These are phyloP conservation scores for Cebus imitator DNA, from an alignment of 2,113 vertebrate species.

Conservation along the genomic window DNA sequence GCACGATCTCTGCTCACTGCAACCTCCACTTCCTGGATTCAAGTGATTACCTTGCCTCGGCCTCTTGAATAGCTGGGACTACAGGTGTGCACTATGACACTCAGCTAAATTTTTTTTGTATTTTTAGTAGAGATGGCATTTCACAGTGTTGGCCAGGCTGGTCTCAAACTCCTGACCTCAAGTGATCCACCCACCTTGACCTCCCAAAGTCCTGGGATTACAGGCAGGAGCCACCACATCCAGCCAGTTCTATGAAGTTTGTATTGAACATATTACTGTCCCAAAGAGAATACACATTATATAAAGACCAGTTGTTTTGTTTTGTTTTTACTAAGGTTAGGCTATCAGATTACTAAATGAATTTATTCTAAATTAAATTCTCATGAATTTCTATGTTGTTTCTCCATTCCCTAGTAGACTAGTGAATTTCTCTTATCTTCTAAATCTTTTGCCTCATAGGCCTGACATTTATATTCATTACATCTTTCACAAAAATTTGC, in stretches of 20 bases:
- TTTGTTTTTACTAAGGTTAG: background rate
- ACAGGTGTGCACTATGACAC: too few species aligned
- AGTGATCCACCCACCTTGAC: too few species aligned
- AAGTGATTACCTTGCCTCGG: too few species aligned
- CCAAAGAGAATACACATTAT: background rate
- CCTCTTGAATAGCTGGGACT: too few species aligned
- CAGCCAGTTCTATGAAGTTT: background rate
- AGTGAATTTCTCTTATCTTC: background rate
- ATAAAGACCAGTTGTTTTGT: background rate
- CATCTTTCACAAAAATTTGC: background rate
- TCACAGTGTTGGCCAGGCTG: too few species aligned
- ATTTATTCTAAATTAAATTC: constrained; percentile 1
- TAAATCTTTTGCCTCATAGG: background rate
- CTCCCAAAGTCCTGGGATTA: too few species aligned
- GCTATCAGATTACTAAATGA: background rate
- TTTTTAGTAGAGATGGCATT: too few species aligned
- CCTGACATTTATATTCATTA: background rate
- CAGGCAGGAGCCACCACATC: too few species aligned
- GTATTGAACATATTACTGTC: background rate
- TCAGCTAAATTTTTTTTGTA: too few species aligned
- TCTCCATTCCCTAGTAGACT: background rate
- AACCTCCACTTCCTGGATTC: too few species aligned
- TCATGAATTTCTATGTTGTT: background rate
- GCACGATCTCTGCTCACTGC: too few species aligned
- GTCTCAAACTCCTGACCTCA: too few species aligned